phyloP scores from a whole-genome alignment of 1,140 invertebrate genomes.

The Limonius californicus region DNA sequence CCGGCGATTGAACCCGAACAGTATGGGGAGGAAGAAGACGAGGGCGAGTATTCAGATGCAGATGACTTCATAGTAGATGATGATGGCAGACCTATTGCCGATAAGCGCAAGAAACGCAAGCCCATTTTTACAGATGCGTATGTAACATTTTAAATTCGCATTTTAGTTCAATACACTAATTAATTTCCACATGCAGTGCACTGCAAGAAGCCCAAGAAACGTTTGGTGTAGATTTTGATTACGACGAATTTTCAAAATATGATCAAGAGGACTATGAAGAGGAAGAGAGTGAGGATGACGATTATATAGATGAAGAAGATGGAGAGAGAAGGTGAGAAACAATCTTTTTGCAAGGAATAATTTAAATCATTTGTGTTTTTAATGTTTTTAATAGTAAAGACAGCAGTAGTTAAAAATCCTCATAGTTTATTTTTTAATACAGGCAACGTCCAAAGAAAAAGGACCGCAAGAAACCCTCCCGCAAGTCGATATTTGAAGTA shows the following conservation, averaged over 20 bases:
- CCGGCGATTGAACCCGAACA: conserved; percentile 63
- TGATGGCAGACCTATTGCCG: conserved; percentile 86
- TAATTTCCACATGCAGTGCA: too few relatives aligned
- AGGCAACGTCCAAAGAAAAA: conserved; percentile 65
- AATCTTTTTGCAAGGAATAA: too few relatives aligned
- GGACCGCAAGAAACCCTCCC: conserved; percentile 71
- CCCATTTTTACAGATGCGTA: conserved; percentile 89
- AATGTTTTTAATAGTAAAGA: not conserved
- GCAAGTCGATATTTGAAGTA: conserved; percentile 91
- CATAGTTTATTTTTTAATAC: conserved; percentile 14
- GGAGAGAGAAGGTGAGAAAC: conserved; percentile 47
- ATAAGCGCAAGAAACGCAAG: conserved; percentile 81
- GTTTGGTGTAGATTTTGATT: conserved; percentile 98
- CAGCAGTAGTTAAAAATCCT: not conserved
- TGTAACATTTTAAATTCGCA: too few relatives aligned
- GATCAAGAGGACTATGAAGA: conserved; percentile 85
- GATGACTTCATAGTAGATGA: conserved; percentile 99
- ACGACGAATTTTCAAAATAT: conserved; percentile 90
- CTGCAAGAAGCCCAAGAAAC: conserved; percentile 98
- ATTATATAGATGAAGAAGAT: conserved; percentile 48
- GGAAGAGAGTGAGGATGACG: conserved; percentile 70
- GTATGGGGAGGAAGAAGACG: conserved; percentile 73
- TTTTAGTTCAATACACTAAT: conserved; percentile 24
- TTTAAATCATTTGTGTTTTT: not conserved
- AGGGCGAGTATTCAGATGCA: conserved; percentile 78